Evolutionary conservation across 2,797 vertebrate genomes (phyloP), one percentile per base, ranked within the genome.

Genomic region (Tadarida brasiliensis): DNA sequence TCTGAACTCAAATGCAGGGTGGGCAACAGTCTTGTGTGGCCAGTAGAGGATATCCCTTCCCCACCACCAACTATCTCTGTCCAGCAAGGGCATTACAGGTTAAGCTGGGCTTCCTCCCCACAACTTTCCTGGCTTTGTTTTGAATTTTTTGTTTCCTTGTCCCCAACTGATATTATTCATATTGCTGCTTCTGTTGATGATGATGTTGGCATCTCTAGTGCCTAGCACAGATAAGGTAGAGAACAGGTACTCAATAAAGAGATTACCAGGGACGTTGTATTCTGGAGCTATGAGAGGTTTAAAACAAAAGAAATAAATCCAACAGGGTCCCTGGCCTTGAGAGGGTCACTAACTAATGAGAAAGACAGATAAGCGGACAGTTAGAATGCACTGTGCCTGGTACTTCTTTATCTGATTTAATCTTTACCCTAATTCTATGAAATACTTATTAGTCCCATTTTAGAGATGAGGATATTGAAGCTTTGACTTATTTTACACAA

Each of bases 391-490:
- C 33, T 78, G 51, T 59, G 74, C 33, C 78, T 82, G 65, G 57
- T 15, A 93, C 80, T 82, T 95, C 57, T 83, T 93, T 78, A 57
- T 71, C 71, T 93, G 56, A 96, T 51, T 86, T 86, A 93, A 70
- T 89, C 70, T 93, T 87, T 8, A 81, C 17, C 28, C 17, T 87
- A 94, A 93, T 33, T 73, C 73, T 22, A 63, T 39, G 82, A 95
- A 78, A 88, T 76, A 54, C 30, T 51, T 86, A 78, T 28, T 65
- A 81, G 44, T 59, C 70, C 63, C 68, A 93, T 35, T 89, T 96
- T 63, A 74, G 63, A 94, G 81, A 90, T 35, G 65, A 93, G 47
- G 54, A 56, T 56, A 76, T 33, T 87, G 35, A 89, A 57, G 22
- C 16, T 68, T 59, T 33, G 57, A 59, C n/a, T 74, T 63, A 65